Evolutionary conservation across 1,140 invertebrate species (phyloP).

Genomic region (Holotrichia oblita): DNA sequence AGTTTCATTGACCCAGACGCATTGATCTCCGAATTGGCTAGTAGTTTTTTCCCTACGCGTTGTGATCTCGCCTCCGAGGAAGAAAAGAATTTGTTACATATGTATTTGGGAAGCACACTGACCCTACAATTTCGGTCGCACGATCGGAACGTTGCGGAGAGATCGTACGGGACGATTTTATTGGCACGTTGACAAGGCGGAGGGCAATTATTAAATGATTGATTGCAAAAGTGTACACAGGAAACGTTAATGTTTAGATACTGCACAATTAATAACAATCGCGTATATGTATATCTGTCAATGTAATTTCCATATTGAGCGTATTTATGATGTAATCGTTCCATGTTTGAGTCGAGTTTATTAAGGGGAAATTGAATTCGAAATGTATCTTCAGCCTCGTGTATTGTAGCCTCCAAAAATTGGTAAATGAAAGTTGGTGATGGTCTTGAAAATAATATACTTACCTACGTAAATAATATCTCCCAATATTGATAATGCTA

Average conservation of each 20-base stretch:
- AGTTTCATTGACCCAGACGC: constrained; percentile 36
- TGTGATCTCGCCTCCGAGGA: not conserved
- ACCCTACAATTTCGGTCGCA: constrained; percentile 4
- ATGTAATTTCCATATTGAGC: not conserved
- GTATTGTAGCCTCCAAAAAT: too few species aligned
- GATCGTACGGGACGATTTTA: constrained; percentile 25
- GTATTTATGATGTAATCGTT: not conserved
- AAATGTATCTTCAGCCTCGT: too few species aligned
- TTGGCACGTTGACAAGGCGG: constrained; percentile 25
- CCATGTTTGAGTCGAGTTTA: too few species aligned
- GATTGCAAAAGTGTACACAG: not conserved
- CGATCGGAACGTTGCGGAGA: constrained; percentile 5
- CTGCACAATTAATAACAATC: constrained; percentile 13
- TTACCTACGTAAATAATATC: too few species aligned
- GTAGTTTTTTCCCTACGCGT: constrained; percentile 13
- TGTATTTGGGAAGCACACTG: constrained; percentile 29
- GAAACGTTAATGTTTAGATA: constrained; percentile 10
- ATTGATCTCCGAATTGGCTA: constrained; percentile 37
- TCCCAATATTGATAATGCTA: too few species aligned
- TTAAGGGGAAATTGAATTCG: too few species aligned
- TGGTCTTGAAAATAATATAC: too few species aligned
- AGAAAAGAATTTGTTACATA: constrained; percentile 37
- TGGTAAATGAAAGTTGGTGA: too few species aligned
- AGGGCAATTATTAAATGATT: constrained; percentile 29
- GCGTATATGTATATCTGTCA: not conserved